These are phyloP conservation scores for Babyrousa celebensis DNA, from an alignment of 2,797 vertebrate genomes.

Conservation along the genomic window DNA sequence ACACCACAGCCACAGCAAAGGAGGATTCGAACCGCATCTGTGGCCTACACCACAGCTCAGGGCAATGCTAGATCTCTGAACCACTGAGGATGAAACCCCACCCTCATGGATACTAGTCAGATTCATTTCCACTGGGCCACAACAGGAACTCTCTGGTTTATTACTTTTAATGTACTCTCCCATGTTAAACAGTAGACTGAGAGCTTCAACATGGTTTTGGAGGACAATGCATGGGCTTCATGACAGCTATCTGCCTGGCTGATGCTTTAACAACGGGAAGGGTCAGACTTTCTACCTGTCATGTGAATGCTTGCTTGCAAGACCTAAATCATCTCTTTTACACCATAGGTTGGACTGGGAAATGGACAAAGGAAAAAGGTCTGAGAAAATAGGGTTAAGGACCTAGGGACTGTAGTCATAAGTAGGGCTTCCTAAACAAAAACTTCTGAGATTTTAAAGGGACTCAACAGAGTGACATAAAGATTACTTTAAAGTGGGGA, in stretches of 20 bases:
- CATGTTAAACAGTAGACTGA: rapidly evolving
- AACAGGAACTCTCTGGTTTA: not conserved
- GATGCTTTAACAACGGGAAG: rapidly evolving
- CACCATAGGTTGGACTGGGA: not conserved
- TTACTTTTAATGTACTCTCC: not conserved
- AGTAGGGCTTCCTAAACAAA: not conserved
- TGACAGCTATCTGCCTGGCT: not conserved
- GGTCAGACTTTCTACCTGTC: not conserved
- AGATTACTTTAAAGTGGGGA: not conserved
- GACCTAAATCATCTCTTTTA: not conserved
- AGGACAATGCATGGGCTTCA: rapidly evolving
- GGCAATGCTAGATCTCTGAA: too few species aligned
- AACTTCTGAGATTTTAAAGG: not conserved
- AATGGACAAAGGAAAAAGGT: not conserved
- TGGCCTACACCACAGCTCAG: too few species aligned
- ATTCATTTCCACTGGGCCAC: too few species aligned
- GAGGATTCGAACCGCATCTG: too few species aligned
- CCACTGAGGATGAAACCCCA: too few species aligned
- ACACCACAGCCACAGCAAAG: too few species aligned
- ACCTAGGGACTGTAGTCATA: not conserved
- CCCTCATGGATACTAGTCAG: too few species aligned
- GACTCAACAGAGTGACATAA: not conserved
- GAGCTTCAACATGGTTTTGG: not conserved
- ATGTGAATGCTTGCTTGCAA: not conserved
- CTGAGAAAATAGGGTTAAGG: not conserved